Evolutionary conservation across 2,113 vertebrate species (phyloP).

Genomic region (Astatotilapia flaviijosephi): DNA sequence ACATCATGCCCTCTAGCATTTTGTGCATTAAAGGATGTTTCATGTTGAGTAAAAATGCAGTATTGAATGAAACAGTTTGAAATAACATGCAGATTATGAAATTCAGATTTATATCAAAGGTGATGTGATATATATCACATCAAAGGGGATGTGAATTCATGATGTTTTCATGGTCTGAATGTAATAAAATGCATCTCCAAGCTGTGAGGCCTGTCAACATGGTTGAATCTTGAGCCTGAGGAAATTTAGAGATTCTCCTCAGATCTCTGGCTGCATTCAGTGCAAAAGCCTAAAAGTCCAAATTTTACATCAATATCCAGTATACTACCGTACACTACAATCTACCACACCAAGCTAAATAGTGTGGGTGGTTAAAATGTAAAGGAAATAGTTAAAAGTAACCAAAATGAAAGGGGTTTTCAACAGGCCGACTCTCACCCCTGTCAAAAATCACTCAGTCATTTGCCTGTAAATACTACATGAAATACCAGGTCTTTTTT

Average conservation of each 20-base stretch:
- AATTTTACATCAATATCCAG: background rate
- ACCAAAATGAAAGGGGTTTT: background rate
- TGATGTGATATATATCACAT: background rate
- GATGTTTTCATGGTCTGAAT: background rate
- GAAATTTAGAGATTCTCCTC: background rate
- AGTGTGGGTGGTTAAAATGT: background rate
- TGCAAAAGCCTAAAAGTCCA: background rate
- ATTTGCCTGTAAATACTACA: background rate
- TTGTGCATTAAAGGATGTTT: background rate
- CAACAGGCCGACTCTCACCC: background rate
- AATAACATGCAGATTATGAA: slow-evolving; percentile 17
- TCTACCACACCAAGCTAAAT: background rate
- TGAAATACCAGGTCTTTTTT: background rate
- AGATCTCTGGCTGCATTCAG: background rate
- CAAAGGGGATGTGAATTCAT: slow-evolving; percentile 4
- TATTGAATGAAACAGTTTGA: background rate
- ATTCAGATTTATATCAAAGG: background rate
- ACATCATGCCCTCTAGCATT: background rate
- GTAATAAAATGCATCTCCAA: background rate
- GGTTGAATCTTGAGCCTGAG: background rate
- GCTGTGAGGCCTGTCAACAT: background rate
- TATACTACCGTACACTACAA: background rate
- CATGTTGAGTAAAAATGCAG: slow-evolving; percentile 1
- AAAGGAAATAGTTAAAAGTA: background rate
- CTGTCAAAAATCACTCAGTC: background rate